Base-by-base conservation (phyloP, 2,113 vertebrate genomes). In the Chionis minor region DNA sequence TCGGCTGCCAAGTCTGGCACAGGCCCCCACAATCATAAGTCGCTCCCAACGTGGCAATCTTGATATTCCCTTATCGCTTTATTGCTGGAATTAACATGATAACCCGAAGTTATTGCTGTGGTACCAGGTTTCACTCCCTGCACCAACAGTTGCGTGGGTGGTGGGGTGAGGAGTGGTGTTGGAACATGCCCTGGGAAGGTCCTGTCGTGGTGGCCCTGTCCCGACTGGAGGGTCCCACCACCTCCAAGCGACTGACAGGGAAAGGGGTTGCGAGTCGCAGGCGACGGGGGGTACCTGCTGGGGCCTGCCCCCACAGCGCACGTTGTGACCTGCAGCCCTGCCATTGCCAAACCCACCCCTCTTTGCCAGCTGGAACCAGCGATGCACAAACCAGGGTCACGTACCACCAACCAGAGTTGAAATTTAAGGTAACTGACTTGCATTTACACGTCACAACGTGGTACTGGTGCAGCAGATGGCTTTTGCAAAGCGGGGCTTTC, bases 241-340 rank as follows among this genome's bases (percentile, higher is more conserved):
- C 33, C n/a, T 73, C 33, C 8, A 26, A 10, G 16, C 0, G 0
- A 32, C 45, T 1, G 2, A 3, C 26, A 38, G 15, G 38, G 22
- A 75, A 42, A 61, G 16, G 27, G 28, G 14, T 15, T 78, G 22
- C 32, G 59, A 10, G 5, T 32, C 0, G 0, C 32, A 49, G 44
- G n/a, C 0, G 0, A n/a, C 2, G 4, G 30, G 21, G 13, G 18
- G 6, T 51, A 28, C 35, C 33, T 8, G 1, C 45, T 49, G 33
- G 30, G 28, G 51, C 45, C 35, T 20, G 14, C 84, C 35, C 30
- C 33, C 49, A 3, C 18, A 2, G 47, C 0, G 2, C 54, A 22
- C 4, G 5, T 40, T 1, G 1, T 45, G 21, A 56, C 35, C 84
- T 56, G 30, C 55, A 45, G 16, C 44, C 62, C 77, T 32, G 35